phyloP scores from a whole-genome alignment of 2,888 invertebrate genomes.

The Trichopoda pennipes region DNA sequence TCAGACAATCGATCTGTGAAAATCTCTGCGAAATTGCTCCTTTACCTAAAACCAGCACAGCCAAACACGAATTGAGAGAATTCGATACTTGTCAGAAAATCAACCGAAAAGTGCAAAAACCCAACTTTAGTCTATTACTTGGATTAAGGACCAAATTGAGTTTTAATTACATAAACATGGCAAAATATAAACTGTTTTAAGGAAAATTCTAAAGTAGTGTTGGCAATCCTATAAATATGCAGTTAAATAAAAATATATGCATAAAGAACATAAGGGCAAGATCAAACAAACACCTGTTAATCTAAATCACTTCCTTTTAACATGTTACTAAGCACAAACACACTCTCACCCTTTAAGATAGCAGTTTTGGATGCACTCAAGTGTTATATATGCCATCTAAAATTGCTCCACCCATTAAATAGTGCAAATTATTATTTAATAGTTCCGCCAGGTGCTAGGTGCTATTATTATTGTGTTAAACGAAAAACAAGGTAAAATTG shows the following conservation, averaged over 20 bases:
- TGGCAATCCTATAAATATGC: too few species aligned
- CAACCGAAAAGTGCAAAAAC: too few species aligned
- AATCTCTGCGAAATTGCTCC: too few species aligned
- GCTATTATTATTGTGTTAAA: constrained; percentile 74
- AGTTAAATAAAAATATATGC: constrained; percentile 16
- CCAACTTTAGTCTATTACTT: too few species aligned
- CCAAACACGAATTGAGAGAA: too few species aligned
- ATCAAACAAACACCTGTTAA: constrained; percentile 37
- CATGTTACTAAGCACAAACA: constrained; percentile 17
- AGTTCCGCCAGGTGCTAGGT: constrained; percentile 79
- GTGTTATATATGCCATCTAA: constrained; percentile 20
- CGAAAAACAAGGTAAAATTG: constrained; percentile 39
- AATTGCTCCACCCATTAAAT: constrained; percentile 74
- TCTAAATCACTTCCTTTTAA: constrained; percentile 45
- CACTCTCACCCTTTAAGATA: background rate
- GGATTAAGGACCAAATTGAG: too few species aligned
- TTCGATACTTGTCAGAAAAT: too few species aligned
- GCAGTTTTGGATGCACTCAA: constrained; percentile 4
- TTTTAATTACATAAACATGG: too few species aligned
- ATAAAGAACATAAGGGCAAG: constrained; percentile 35
- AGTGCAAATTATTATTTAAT: constrained; percentile 79
- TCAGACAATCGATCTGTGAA: too few species aligned
- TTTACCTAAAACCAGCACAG: too few species aligned
- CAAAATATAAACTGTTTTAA: too few species aligned
- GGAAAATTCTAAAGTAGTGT: too few species aligned